phyloP scores from a whole-genome alignment of 2,113 vertebrate genomes.

The Otis tarda region DNA sequence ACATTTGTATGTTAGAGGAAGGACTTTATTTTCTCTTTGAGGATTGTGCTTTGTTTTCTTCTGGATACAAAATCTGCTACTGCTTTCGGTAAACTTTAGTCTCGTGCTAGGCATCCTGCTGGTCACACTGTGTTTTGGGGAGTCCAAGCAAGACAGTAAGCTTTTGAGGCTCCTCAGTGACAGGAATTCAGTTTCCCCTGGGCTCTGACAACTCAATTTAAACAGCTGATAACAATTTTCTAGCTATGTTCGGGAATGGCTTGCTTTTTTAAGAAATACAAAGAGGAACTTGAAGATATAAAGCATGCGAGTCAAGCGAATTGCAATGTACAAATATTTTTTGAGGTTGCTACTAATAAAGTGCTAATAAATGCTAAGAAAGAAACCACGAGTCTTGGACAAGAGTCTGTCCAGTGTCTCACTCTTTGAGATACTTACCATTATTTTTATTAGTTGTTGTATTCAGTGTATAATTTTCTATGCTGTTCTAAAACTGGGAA shows the following conservation, averaged over 20 bases:
- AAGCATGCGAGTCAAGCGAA: background rate
- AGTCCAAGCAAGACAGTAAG: background rate
- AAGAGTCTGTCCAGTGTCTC: background rate
- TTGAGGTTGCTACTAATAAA: background rate
- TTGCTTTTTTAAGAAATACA: background rate
- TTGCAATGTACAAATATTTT: background rate
- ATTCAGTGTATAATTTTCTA: background rate
- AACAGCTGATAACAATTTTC: background rate
- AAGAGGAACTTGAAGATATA: background rate
- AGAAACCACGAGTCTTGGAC: background rate
- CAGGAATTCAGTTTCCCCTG: background rate
- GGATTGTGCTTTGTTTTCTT: background rate
- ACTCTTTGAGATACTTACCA: background rate
- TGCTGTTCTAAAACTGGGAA: background rate
- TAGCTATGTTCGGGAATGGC: background rate
- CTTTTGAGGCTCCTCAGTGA: background rate
- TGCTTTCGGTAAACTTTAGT: background rate
- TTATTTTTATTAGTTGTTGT: constrained; percentile 3
- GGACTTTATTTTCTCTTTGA: background rate
- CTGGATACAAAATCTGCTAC: background rate
- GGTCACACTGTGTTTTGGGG: background rate
- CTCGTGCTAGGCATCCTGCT: background rate
- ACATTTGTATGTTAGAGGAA: background rate
- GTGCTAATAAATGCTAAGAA: background rate
- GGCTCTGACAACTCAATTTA: background rate